Conservation (phyloP, 2,113 vertebrate genomes). For the Brachypteracias leptosomus region DNA sequence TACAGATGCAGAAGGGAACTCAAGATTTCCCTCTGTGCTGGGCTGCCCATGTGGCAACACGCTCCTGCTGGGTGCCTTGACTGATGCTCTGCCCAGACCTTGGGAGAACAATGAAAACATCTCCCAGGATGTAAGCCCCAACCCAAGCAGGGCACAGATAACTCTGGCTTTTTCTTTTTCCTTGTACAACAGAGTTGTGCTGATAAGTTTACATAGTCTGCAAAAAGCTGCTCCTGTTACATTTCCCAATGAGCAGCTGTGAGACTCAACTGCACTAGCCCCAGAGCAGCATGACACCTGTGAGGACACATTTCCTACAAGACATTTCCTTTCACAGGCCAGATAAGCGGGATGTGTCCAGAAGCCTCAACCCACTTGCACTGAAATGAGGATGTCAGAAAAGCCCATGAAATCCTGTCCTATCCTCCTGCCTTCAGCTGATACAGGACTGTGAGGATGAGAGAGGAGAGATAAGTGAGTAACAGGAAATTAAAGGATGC, state of each 20-base stretch:
- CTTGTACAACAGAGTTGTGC: background rate
- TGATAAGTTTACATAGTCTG: background rate
- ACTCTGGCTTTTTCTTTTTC: background rate
- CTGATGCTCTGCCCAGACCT: background rate
- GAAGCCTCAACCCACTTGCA: background rate
- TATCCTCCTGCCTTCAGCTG: background rate
- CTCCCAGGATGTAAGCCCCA: background rate
- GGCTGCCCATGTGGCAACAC: rapidly evolving
- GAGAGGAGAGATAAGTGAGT: background rate
- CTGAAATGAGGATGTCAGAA: background rate
- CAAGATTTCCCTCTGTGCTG: background rate
- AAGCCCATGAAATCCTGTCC: background rate
- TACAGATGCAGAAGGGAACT: background rate
- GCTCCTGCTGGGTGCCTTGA: background rate
- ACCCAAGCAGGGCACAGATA: background rate
- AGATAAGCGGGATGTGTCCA: background rate
- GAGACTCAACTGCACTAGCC: background rate
- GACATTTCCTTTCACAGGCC: background rate
- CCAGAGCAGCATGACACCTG: rapidly evolving
- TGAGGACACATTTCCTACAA: background rate
- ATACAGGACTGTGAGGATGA: background rate
- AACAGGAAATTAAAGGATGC: background rate
- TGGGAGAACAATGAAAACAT: background rate
- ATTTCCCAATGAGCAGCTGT: rapidly evolving
- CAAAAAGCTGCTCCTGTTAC: rapidly evolving